Percentiles rank a stretch among this genome's conserved stretches.
These are phyloP conservation scores for Pherbina coryleti DNA, from an alignment of 2,888 invertebrate genomes.

Conservation along the genomic window DNA sequence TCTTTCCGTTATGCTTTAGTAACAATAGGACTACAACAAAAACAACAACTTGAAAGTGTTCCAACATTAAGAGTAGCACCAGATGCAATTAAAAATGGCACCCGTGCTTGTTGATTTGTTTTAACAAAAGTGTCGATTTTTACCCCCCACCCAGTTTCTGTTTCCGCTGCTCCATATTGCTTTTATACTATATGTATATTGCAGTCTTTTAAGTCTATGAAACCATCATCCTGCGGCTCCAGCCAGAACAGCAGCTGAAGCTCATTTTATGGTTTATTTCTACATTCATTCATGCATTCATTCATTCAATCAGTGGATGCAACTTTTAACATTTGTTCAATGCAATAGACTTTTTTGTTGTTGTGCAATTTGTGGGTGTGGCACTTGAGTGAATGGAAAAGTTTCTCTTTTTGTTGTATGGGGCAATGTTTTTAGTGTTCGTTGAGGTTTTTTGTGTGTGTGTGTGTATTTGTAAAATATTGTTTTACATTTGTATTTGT, in stretches of 20 bases:
- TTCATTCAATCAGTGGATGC: constrained; percentile 2
- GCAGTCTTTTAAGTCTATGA: no score
- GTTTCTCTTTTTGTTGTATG: no score
- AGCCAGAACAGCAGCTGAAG: no score
- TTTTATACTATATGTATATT: no score
- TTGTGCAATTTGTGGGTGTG: neutral
- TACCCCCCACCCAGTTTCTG: neutral
- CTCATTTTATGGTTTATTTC: no score
- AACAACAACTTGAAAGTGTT: no score
- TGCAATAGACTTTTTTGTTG: constrained; percentile 11
- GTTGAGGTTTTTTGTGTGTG: neutral
- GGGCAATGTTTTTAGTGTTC: no score
- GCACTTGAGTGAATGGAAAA: neutral
- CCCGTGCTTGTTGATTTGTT: neutral
- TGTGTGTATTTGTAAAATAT: neutral
- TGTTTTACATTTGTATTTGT: neutral
- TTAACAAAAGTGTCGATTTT: neutral
- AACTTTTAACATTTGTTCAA: neutral
- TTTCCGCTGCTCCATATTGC: neutral
- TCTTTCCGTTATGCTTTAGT: neutral
- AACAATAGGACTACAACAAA: neutral
- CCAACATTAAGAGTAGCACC: neutral
- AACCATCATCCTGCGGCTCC: no score
- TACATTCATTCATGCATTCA: neutral
- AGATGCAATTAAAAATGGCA: constrained; percentile 2